A percentile compares a stretch with the other conserved stretches of the same genome.
phyloP scores from a whole-genome alignment of 2,113 vertebrate genomes.

The Progne subis region DNA sequence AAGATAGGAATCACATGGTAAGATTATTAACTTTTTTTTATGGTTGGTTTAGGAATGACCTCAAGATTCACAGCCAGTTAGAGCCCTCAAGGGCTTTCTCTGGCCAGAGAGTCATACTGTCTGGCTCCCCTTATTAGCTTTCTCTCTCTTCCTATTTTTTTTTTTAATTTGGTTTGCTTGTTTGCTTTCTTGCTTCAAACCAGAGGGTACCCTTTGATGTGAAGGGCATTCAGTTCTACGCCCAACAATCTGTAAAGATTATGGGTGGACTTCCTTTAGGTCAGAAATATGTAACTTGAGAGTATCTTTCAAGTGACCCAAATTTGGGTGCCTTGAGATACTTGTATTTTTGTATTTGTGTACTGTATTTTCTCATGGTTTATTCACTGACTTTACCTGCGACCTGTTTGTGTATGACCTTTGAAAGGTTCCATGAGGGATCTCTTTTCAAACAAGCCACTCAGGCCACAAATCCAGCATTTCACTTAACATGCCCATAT shows the following conservation, averaged over 20 bases:
- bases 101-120: slow-evolving; percentile 28
- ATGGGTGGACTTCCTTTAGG: not conserved
- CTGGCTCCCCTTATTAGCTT: slow-evolving; percentile 48
- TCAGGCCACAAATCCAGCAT: not conserved
- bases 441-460: not conserved
- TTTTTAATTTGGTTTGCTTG: slow-evolving; percentile 7
- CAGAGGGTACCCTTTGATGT: slow-evolving; percentile 21
- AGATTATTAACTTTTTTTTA: not conserved
- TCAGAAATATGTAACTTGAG: not conserved
- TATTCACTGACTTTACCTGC: not conserved
- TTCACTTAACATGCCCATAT: not conserved
- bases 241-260: not conserved
- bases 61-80: not conserved
- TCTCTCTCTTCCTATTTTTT: slow-evolving; percentile 35
- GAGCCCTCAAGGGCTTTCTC: slow-evolving; percentile 11
- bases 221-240: not conserved
- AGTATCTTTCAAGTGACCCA: not conserved
- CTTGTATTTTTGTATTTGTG: not conserved
- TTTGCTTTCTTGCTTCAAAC: slow-evolving; percentile 4
- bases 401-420: not conserved
- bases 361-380: not conserved
- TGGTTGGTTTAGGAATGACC: not conserved
- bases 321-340: not conserved
- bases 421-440: not conserved
- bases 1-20: not conserved